Base-by-base conservation (phyloP, 2,797 vertebrate genomes). In the Argyrosomus regius region DNA sequence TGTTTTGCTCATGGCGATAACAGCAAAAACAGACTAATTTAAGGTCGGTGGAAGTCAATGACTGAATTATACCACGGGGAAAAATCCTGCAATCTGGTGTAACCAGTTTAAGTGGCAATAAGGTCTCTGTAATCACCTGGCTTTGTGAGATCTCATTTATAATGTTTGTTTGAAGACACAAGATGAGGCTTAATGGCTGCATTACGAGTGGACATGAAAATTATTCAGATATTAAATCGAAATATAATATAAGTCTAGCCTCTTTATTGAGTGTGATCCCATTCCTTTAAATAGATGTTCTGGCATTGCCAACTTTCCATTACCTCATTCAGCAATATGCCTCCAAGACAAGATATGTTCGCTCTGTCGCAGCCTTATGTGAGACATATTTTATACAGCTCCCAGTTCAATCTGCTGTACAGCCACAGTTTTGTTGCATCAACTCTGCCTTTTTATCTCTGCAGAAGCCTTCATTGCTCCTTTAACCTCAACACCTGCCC, bases 201-300 rank as follows among this genome's bases (percentile, higher is more conserved):
- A 48, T 41, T 78, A 53, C 14, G 45, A 67, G 26, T 61, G 26
- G 61, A 39, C 17, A 61, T 66, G 26, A 64, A 81, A 77, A 75
- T 61, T 20, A 85, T 60, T 73, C 26, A 77, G 70, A 62, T 52
- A 41, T 78, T 56, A 20, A 80, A 75, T 49, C 64, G n/a, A 79
- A 86, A 75, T 62, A 53, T 65, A 67, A 75, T 31, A 78, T 2
- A 45, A 78, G 67, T 61, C 26, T 62, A 67, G 59, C 62, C 59
- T 83, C 69, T 80, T 80, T 83, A 82, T 83, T 86, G 71, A 84
- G 70, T 35, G 59, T 78, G 81, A 80, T 90, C 85, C 68, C 76
- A 82, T 84, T 80, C 39, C 87, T 77, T 84, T 82, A 86, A 91
- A 86, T 86, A 89, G 80, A 86, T 77, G 74, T 81, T 86, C 85